Base-by-base conservation (phyloP, 2,888 invertebrate genomes). In the Sarcophaga variegata region DNA sequence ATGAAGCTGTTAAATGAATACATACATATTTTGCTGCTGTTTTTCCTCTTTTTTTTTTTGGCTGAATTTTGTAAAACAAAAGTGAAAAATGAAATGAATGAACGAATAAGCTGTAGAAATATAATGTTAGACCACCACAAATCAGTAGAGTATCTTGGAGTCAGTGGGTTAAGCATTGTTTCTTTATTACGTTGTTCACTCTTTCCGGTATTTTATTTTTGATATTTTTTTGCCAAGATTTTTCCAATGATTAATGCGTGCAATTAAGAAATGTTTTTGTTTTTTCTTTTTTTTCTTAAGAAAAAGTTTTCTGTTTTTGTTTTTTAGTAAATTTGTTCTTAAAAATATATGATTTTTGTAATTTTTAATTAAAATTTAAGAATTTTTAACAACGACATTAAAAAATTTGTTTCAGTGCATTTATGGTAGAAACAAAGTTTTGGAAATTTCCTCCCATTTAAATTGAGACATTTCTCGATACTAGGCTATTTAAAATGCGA, bases 231-330 rank as follows among this genome's bases (percentile, higher is more conserved):
- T 25, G 3, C 22, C 12, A n/a, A 63, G 22, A 6, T 27, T 64
- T 66, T 27, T 66, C 25, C 63, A 76, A 76, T 66, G 49, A 76
- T 76, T 76, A 76, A 76, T 76, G 64, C 49, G 22, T 22, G 54
- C 54, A 54, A 54, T 54, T 54, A 17, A 54, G 54, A 54, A 12
- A n/a, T n/a, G 45, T 2, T 10, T 37, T 37, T 37, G 37, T 6
- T 37, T 37, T 37, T 37, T 27, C 37, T 72, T 72, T 20, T 54
- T 66, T 67, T 3, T 45, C 10, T 47, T 17, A n/a, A 45, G 67
- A 47, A 67, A 54, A 47, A 17, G 3, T 11, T 20, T 2, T 64
- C 10, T 27, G 3, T 27, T 76, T 37, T 37, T 37, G 64, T 59
- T 22, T 67, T 20, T 47, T 14, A 66, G 2, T 37, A 17, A 17